Percentiles rank a stretch among this genome's conserved stretches.
These are phyloP conservation scores for Telmatherina bonti DNA, from an alignment of 2,797 vertebrate genomes.

Conservation along the genomic window DNA sequence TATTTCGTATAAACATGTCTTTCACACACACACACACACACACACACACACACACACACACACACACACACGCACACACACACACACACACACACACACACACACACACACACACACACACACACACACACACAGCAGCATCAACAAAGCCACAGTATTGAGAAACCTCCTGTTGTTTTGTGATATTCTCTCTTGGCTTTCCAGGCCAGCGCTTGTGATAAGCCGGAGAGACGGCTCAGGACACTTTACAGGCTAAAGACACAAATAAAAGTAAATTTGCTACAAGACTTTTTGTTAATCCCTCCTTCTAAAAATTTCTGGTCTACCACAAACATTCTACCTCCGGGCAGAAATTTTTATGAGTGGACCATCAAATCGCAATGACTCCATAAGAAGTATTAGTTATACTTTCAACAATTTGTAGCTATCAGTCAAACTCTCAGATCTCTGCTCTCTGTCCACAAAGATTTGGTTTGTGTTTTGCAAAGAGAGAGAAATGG, in stretches of 20 bases:
- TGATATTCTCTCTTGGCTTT: not conserved
- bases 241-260: not conserved
- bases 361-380: constrained; percentile 27
- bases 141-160: constrained; percentile 64
- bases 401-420: constrained; percentile 46
- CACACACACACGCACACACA: not conserved
- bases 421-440: constrained; percentile 48
- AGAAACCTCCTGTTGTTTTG: constrained; percentile 64
- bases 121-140: constrained; percentile 10
- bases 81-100: not conserved
- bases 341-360: constrained; percentile 1
- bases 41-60: not conserved
- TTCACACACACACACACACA: not conserved
- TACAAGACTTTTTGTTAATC: not conserved
- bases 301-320: not conserved
- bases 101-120: not conserved
- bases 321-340: not conserved
- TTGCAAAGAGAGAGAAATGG: constrained; percentile 47
- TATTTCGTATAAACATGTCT: constrained; percentile 4
- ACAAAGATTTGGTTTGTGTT: constrained; percentile 43
- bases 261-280: not conserved
- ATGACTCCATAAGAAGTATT: constrained; percentile 8
- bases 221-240: constrained; percentile 4
- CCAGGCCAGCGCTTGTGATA: constrained; percentile 4
- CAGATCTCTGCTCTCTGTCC: constrained; percentile 32